Percentiles rank a stretch among this genome's conserved stretches.
These are phyloP conservation scores for Slavum lentiscoides DNA, from an alignment of 2,888 invertebrate species.

Conservation along the genomic window DNA sequence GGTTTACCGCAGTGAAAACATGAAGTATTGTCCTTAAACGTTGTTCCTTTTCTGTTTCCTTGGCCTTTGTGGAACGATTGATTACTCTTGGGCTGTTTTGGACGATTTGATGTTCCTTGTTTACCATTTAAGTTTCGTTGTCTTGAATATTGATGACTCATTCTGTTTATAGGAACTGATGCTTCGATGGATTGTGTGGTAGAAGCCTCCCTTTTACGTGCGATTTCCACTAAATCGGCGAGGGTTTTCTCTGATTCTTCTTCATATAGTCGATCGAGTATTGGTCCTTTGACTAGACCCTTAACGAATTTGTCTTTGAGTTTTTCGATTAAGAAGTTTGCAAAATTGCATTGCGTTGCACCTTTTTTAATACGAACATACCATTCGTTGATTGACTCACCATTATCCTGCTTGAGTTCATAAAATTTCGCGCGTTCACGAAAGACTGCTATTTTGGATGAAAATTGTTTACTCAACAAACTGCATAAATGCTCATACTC, in stretches of 20 bases:
- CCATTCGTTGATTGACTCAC: not conserved
- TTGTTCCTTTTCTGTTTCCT: too few species aligned
- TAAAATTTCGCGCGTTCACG: conserved; percentile 2
- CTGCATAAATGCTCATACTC: not conserved
- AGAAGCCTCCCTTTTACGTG: not conserved
- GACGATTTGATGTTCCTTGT: too few species aligned
- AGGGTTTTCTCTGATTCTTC: not conserved
- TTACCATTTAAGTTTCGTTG: too few species aligned
- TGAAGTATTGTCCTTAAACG: too few species aligned
- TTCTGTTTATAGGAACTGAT: too few species aligned
- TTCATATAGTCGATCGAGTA: conserved; percentile 1
- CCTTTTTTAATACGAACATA: not conserved
- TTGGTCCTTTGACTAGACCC: not conserved
- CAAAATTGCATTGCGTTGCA: not conserved
- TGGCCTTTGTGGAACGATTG: too few species aligned
- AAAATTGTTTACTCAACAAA: not conserved
- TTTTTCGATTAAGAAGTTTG: not conserved
- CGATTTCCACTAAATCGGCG: not conserved
- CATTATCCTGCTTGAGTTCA: not conserved
- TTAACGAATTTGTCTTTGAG: conserved; percentile 15
- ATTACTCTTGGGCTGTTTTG: too few species aligned
- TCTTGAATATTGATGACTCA: too few species aligned
- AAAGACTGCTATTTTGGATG: not conserved
- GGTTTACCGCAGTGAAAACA: conserved; percentile 3
- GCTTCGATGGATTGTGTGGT: not conserved